Conservation (phyloP, 2,888 invertebrate genomes). For the Lissocephala sabroskyi region DNA sequence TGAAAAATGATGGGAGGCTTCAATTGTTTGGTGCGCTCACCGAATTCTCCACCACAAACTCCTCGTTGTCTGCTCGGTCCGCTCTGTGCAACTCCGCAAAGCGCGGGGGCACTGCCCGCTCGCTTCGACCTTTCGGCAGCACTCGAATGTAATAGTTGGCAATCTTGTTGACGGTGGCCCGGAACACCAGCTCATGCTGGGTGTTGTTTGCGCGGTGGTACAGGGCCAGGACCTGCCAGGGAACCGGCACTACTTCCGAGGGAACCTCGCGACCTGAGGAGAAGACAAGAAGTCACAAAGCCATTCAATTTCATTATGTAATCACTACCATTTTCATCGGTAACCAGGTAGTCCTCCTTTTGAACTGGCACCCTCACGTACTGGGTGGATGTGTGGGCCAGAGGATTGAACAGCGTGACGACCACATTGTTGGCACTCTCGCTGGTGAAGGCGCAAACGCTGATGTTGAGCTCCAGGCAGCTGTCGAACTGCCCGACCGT, state of each 20-base stretch:
- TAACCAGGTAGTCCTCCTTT: constrained; percentile 75
- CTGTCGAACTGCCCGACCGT: constrained; percentile 62
- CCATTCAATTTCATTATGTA: not conserved
- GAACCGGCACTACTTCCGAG: constrained; percentile 78
- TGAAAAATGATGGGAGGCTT: no score
- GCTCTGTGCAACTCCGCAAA: no score
- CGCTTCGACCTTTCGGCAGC: constrained; percentile 19
- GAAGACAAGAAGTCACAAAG: not conserved
- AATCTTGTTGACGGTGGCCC: constrained; percentile 74
- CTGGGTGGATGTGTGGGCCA: constrained; percentile 77
- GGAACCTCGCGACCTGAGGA: constrained; percentile 73
- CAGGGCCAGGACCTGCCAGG: constrained; percentile 75
- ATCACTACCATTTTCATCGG: constrained; percentile 76
- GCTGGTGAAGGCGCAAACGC: constrained; percentile 81
- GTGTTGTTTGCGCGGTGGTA: constrained; percentile 74
- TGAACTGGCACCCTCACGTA: constrained; percentile 79
- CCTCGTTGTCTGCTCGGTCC: constrained; percentile 20
- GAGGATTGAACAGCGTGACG: constrained; percentile 87
- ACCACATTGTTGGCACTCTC: constrained; percentile 71
- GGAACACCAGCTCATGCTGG: constrained; percentile 80
- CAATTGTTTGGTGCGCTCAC: constrained; percentile 25
- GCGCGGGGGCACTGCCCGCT: constrained; percentile 9
- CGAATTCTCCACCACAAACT: constrained; percentile 48
- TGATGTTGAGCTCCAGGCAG: constrained; percentile 70
- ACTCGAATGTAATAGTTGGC: constrained; percentile 74